Evolutionary conservation across 2,888 invertebrate species (phyloP).

Genomic region (Lithophane leautieri): DNA sequence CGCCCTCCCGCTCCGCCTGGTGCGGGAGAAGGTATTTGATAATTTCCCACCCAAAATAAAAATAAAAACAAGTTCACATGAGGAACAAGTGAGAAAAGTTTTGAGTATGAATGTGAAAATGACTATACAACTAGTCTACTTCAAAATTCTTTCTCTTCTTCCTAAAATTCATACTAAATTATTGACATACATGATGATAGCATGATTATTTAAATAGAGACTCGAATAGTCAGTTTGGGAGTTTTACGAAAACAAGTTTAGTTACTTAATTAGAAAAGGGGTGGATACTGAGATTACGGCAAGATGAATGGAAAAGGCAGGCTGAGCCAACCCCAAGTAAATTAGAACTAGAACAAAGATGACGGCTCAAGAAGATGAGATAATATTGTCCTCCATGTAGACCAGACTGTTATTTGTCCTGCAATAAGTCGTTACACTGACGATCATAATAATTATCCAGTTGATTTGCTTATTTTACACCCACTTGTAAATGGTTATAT

Average conservation of each 20-base stretch:
- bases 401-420: neutral
- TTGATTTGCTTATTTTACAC: constrained; percentile 6
- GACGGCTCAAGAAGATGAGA: neutral
- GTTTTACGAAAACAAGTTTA: too few species aligned
- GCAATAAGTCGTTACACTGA: constrained; percentile 5
- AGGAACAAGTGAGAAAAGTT: neutral
- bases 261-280: too few species aligned
- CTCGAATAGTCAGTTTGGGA: too few species aligned
- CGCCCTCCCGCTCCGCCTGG: too few species aligned
- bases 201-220: too few species aligned
- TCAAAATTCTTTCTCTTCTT: too few species aligned
- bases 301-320: neutral
- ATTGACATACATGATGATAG: too few species aligned
- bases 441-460: neutral
- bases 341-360: neutral
- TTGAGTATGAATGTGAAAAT: neutral
- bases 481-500: constrained; percentile 27
- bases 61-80: too few species aligned
- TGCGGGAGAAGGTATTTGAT: too few species aligned
- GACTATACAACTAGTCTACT: neutral
- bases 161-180: too few species aligned
- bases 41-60: too few species aligned
- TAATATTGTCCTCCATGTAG: neutral
- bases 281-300: neutral
- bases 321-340: neutral